A percentile compares a stretch with the other conserved stretches of the same genome.
These are phyloP conservation scores for Eclectus roratus DNA, from an alignment of 2,113 vertebrate species.

Conservation along the genomic window DNA sequence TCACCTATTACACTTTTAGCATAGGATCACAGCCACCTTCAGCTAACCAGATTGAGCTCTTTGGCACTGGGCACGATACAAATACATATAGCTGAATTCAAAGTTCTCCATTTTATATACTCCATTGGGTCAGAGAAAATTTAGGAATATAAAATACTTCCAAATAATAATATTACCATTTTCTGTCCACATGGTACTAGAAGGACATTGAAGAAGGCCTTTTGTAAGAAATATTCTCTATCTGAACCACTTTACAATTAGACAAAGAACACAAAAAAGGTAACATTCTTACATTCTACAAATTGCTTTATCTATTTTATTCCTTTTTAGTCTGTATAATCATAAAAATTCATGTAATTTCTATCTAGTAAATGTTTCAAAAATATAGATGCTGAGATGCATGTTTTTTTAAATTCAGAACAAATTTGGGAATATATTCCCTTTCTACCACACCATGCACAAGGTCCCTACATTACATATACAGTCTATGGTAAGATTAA, in stretches of 20 bases:
- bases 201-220: background rate
- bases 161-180: background rate
- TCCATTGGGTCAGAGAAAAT: background rate
- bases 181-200: background rate
- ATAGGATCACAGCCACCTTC: background rate
- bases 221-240: background rate
- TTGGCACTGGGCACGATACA: background rate
- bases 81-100: background rate
- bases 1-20: rapidly evolving
- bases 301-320: background rate
- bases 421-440: background rate
- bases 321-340: background rate
- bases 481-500: background rate
- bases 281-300: background rate
- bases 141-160: background rate
- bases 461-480: background rate
- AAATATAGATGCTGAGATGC: background rate
- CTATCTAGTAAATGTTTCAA: background rate
- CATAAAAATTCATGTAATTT: background rate
- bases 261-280: background rate
- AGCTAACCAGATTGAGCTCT: background rate
- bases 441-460: background rate
- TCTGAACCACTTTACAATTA: background rate
- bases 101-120: background rate
- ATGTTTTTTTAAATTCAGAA: background rate